Conservation (phyloP, 1,140 invertebrate genomes). For the Pararge aegeria region DNA sequence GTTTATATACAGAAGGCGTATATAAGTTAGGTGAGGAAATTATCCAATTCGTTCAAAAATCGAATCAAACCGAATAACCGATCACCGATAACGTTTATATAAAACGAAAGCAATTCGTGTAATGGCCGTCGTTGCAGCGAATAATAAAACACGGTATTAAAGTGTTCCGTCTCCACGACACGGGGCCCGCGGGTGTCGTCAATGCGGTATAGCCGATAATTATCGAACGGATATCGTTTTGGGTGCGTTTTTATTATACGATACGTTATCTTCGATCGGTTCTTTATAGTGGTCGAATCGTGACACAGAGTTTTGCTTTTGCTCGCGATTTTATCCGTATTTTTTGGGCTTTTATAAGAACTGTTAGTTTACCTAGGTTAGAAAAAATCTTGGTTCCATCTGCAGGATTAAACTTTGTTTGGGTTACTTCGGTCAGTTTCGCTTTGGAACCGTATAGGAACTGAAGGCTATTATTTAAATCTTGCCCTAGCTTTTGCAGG, state of each 20-base stretch:
- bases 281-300: neutral
- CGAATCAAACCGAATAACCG: conserved; percentile 4
- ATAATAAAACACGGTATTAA: conserved; percentile 12
- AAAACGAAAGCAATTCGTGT: conserved; percentile 7
- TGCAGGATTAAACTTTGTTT: too few relatives aligned
- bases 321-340: too few relatives aligned
- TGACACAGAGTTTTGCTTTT: too few relatives aligned
- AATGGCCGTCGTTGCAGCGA: conserved; percentile 5
- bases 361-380: too few relatives aligned
- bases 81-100: neutral
- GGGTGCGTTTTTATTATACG: neutral
- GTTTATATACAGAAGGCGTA: too few relatives aligned
- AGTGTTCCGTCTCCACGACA: conserved; percentile 9
- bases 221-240: conserved; percentile 11
- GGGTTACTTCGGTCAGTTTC: too few relatives aligned
- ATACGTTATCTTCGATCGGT: conserved; percentile 5
- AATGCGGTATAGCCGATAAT: conserved; percentile 7
- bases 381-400: too few relatives aligned
- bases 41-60: neutral
- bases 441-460: too few relatives aligned
- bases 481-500: too few relatives aligned
- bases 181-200: conserved; percentile 11
- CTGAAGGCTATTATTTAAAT: too few relatives aligned
- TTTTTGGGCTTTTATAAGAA: too few relatives aligned
- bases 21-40: too few relatives aligned